Percentiles rank a stretch among this genome's conserved stretches.
These are phyloP conservation scores for Sminthopsis crassicaudata DNA, from an alignment of 2,113 vertebrate genomes.

Conservation along the genomic window DNA sequence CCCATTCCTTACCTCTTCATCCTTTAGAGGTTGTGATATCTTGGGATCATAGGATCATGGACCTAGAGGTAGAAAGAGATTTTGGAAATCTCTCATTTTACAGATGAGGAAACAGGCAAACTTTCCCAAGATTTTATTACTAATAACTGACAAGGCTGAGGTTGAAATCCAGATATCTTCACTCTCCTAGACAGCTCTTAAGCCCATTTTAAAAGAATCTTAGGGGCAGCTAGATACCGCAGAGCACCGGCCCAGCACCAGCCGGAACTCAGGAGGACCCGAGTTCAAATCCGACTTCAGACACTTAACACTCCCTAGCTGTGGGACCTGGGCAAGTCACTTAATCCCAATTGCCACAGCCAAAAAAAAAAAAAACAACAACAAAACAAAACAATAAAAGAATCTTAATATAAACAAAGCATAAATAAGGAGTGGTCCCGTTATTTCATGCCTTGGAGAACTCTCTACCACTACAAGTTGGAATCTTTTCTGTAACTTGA, in stretches of 20 bases:
- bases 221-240: background rate
- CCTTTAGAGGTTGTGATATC: background rate
- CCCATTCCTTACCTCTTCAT: background rate
- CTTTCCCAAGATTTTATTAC: background rate
- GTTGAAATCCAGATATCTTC: background rate
- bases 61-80: background rate
- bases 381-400: too few species aligned
- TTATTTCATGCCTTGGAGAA: background rate
- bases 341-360: too few species aligned
- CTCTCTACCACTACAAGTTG: background rate
- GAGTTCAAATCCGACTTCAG: too few species aligned
- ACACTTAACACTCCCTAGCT: too few species aligned
- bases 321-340: too few species aligned
- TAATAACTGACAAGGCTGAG: background rate
- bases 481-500: background rate
- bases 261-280: too few species aligned
- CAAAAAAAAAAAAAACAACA: too few species aligned
- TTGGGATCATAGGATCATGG: background rate
- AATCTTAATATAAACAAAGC: background rate
- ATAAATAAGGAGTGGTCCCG: background rate
- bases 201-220: background rate
- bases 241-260: too few species aligned
- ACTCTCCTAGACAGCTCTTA: too few species aligned
- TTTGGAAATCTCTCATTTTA: background rate
- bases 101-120: background rate